phyloP scores from a whole-genome alignment of 1,140 invertebrate genomes.

The Gonatopus flavifemur region DNA sequence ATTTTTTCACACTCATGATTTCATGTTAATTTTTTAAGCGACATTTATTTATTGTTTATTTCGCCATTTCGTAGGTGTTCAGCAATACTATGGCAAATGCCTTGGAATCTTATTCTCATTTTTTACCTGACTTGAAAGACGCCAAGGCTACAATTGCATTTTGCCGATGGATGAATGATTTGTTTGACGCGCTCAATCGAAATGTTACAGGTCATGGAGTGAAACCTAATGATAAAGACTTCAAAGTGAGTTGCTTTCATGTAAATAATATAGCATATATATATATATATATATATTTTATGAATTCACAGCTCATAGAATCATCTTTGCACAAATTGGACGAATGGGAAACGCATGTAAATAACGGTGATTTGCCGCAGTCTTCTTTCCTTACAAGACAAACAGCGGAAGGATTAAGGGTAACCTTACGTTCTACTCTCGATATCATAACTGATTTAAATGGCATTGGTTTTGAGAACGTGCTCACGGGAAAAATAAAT shows the following conservation, averaged over 20 bases:
- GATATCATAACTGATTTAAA: conserved; percentile 2
- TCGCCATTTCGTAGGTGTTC: conserved; percentile 1
- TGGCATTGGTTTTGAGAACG: conserved; percentile 2
- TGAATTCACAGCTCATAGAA: conserved; percentile 5
- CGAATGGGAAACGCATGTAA: neutral
- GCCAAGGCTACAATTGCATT: neutral
- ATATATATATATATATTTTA: no score
- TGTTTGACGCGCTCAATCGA: conserved; percentile 7
- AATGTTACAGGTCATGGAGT: conserved; percentile 2
- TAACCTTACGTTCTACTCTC: conserved; percentile 1
- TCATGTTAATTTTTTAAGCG: no score
- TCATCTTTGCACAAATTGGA: conserved; percentile 1
- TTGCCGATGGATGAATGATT: conserved; percentile 5
- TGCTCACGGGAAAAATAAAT: conserved; percentile 8
- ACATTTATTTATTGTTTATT: no score
- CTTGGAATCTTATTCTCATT: neutral
- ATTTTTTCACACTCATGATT: no score
- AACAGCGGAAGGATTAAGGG: conserved; percentile 1
- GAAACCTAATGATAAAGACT: neutral
- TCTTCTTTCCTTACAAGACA: conserved; percentile 2
- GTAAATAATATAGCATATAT: no score
- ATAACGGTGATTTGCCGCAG: neutral
- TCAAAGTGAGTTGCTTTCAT: conserved; percentile 7
- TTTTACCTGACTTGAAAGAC: no score
- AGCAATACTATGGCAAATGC: conserved; percentile 1